These are phyloP conservation scores for Gnathonemus echidnorhynchus DNA, from an alignment of 2,113 vertebrate species.

Conservation along the genomic window DNA sequence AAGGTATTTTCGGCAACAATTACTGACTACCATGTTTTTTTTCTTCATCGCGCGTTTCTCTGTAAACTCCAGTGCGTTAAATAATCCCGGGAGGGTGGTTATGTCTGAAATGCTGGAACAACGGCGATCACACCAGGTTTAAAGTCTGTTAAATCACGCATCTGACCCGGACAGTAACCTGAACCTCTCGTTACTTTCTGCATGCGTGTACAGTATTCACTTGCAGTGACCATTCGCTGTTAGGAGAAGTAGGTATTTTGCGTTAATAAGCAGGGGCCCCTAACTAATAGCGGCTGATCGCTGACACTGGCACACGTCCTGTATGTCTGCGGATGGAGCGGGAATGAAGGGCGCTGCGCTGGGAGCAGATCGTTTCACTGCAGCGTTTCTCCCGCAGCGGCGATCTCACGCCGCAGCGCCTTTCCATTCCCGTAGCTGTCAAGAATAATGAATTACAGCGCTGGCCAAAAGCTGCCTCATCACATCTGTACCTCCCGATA, in stretches of 20 bases:
- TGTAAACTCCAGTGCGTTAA: neutral
- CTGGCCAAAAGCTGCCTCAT: slow-evolving; percentile 28
- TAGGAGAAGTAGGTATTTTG: neutral
- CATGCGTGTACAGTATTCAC: neutral
- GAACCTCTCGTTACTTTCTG: neutral
- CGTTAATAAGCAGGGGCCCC: neutral
- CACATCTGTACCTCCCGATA: slow-evolving; percentile 52
- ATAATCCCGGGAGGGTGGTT: neutral
- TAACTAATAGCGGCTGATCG: neutral
- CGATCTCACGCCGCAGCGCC: neutral
- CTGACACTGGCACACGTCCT: neutral
- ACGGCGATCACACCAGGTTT: neutral
- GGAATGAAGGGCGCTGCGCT: neutral
- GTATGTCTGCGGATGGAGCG: neutral
- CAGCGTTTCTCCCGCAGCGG: neutral
- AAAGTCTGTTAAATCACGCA: neutral
- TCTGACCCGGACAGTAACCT: neutral
- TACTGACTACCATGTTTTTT: neutral
- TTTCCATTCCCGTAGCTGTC: slow-evolving; percentile 44
- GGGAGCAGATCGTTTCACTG: neutral
- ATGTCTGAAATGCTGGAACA: neutral
- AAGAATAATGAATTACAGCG: slow-evolving; percentile 56
- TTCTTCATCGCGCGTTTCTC: neutral
- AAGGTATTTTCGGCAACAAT: neutral
- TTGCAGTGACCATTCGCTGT: neutral